Percentiles rank a stretch among this genome's conserved stretches.
Evolutionary conservation across 2,797 vertebrate species (phyloP).

Genomic region (Cirrhinus molitorella): DNA sequence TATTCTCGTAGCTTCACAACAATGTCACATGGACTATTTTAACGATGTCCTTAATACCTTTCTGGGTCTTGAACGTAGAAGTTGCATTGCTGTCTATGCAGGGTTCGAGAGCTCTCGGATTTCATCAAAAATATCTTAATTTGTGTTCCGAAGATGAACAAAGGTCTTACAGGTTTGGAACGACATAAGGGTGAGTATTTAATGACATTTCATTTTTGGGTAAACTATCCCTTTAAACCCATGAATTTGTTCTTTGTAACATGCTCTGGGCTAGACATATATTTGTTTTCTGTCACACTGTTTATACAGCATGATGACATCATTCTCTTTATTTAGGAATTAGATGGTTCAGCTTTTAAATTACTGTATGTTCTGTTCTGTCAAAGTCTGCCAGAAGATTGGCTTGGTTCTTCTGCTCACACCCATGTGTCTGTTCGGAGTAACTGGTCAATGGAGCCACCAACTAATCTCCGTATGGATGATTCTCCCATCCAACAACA

Average conservation of each 20-base stretch:
- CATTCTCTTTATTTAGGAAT: neutral
- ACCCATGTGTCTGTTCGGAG: constrained; percentile 44
- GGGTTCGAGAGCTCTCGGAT: too few relatives aligned
- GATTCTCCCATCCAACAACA: neutral
- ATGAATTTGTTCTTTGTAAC: neutral
- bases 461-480: constrained; percentile 9
- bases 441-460: constrained; percentile 35
- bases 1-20: too few relatives aligned
- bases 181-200: too few relatives aligned
- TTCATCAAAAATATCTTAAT: too few relatives aligned
- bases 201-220: too few relatives aligned
- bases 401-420: neutral
- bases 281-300: neutral
- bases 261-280: too few relatives aligned
- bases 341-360: neutral
- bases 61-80: too few relatives aligned
- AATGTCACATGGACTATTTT: too few relatives aligned
- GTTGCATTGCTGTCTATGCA: too few relatives aligned
- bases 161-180: too few relatives aligned
- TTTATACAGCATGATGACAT: neutral
- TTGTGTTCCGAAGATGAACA: too few relatives aligned
- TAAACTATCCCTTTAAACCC: neutral
- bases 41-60: too few relatives aligned
- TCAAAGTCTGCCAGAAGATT: constrained; percentile 14
- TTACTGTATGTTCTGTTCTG: neutral